Percentiles rank a stretch among this genome's conserved stretches.
Conservation (phyloP, 2,797 vertebrate genomes). For the Todus mexicanus region DNA sequence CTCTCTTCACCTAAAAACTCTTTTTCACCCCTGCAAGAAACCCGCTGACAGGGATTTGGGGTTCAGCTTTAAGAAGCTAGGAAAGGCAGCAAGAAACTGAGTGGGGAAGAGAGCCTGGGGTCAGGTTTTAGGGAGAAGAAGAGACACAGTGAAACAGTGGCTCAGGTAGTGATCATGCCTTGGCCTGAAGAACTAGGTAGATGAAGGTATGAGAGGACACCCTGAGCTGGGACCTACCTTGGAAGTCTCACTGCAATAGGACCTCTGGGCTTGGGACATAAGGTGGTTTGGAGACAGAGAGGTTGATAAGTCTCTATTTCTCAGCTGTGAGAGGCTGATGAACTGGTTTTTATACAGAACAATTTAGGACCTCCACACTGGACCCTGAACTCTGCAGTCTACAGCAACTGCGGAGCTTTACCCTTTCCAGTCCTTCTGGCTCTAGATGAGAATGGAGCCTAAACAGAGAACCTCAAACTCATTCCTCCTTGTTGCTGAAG, state of each 20-base stretch:
- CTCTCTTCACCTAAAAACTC: neutral
- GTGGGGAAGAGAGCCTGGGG: neutral
- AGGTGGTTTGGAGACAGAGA: neutral
- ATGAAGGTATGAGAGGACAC: neutral
- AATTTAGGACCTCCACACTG: neutral
- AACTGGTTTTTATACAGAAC: neutral
- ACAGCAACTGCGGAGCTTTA: no score
- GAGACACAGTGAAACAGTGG: neutral
- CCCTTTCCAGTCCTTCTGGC: neutral
- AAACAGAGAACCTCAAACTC: neutral
- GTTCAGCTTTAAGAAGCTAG: neutral
- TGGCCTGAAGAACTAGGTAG: neutral
- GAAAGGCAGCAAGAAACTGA: neutral
- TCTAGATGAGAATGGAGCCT: neutral
- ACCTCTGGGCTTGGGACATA: neutral
- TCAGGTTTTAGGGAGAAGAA: neutral
- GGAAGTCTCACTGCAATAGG: neutral
- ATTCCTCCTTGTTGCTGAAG: neutral
- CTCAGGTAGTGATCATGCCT: neutral
- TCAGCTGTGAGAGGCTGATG: neutral
- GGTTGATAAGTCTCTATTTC: neutral
- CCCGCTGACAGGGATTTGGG: neutral
- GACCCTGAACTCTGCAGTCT: neutral
- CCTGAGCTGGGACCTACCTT: neutral
- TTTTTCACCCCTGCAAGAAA: neutral